These are phyloP conservation scores for Acipenser transmontanus DNA, from an alignment of 2,797 vertebrate genomes.

Conservation along the genomic window DNA sequence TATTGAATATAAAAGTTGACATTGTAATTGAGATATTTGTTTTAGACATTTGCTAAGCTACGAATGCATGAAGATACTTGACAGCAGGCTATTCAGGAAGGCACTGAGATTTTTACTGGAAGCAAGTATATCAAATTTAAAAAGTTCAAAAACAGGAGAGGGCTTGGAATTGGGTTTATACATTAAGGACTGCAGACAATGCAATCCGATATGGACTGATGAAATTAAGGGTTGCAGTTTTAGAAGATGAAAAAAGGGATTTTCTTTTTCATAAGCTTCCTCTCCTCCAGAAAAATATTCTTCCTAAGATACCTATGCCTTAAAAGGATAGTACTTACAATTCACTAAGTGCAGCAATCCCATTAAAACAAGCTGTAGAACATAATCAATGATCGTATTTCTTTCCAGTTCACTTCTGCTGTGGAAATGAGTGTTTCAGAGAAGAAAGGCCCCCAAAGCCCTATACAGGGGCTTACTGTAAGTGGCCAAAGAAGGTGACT, in stretches of 20 bases:
- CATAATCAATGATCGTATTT: constrained; percentile 19
- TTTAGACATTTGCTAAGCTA: no score
- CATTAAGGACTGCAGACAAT: constrained; percentile 43
- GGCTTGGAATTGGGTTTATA: constrained; percentile 1
- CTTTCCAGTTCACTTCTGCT: constrained; percentile 1
- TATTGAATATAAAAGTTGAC: no score
- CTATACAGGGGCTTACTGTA: constrained; percentile 9
- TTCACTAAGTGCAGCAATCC: constrained; percentile 21
- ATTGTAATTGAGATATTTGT: no score
- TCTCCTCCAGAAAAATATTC: neutral
- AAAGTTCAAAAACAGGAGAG: constrained; percentile 22
- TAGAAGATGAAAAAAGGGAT: neutral
- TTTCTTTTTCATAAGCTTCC: neutral
- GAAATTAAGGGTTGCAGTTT: constrained; percentile 35
- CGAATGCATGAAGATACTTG: no score
- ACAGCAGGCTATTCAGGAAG: no score
- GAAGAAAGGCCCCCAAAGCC: neutral
- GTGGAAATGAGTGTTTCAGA: neutral
- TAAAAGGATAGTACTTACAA: constrained; percentile 11
- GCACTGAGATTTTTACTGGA: constrained; percentile 50
- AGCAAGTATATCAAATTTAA: constrained; percentile 51
- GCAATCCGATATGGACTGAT: constrained; percentile 51
- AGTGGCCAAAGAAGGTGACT: neutral
- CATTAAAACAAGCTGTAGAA: constrained; percentile 14
- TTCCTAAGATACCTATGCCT: neutral